A percentile compares a stretch with the other conserved stretches of the same genome.
phyloP scores from a whole-genome alignment of 2,797 vertebrate genomes.

The Micrastur ruficollis region DNA sequence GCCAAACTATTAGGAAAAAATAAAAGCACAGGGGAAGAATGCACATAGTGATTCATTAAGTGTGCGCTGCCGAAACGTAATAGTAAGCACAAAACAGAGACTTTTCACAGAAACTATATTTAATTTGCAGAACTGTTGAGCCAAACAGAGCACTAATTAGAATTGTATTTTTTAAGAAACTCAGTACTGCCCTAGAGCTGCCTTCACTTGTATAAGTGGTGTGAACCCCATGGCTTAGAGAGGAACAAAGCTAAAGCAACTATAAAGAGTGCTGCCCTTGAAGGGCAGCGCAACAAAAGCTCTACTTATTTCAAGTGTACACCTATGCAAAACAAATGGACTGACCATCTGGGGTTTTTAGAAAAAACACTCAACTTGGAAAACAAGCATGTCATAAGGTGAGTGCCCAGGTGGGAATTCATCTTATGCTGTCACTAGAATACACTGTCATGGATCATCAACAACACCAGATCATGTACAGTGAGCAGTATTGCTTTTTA shows the following conservation, averaged over 20 bases:
- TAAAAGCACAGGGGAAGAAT: not conserved
- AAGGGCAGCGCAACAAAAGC: not conserved
- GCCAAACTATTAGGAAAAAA: not conserved
- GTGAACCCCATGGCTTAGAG: not conserved
- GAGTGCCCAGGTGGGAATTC: not conserved
- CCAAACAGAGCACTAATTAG: not conserved
- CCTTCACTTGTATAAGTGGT: rapidly evolving
- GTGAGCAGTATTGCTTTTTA: not conserved
- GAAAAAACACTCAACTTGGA: not conserved
- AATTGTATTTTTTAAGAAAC: not conserved
- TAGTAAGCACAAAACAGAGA: not conserved
- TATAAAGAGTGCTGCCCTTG: not conserved
- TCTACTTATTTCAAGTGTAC: not conserved
- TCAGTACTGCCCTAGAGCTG: not conserved
- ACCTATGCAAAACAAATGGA: not conserved
- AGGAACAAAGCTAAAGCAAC: not conserved
- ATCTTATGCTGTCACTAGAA: not conserved
- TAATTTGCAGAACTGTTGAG: not conserved
- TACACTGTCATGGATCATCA: rapidly evolving
- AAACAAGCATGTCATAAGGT: not conserved
- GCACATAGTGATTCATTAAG: not conserved
- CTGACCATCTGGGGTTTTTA: not conserved
- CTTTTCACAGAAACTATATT: not conserved
- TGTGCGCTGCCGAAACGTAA: not conserved
- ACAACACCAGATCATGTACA: not conserved